Evolutionary conservation across 2,797 vertebrate species (phyloP).

Genomic region (Holocentrus rufus): DNA sequence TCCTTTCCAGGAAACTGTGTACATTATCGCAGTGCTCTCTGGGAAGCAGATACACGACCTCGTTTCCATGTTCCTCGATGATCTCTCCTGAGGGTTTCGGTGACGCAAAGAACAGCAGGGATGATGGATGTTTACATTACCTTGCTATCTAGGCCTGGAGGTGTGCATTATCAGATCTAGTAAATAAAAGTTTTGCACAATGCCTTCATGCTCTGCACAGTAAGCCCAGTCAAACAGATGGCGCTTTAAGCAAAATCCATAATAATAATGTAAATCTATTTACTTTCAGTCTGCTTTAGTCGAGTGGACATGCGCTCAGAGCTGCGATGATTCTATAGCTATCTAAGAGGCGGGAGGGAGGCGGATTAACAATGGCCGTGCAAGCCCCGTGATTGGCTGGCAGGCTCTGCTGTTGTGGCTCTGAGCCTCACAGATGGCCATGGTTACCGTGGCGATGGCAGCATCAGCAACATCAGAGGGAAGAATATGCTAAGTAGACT

Average conservation of each 20-base stretch:
- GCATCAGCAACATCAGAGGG: conserved; percentile 61
- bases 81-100: conserved; percentile 54
- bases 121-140: conserved; percentile 58
- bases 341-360: conserved; percentile 29
- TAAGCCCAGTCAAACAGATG: conserved; percentile 6
- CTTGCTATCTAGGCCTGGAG: conserved; percentile 44
- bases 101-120: conserved; percentile 36
- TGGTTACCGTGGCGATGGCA: conserved; percentile 76
- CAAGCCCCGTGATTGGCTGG: conserved; percentile 66
- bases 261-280: conserved; percentile 47
- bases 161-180: conserved; percentile 1
- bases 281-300: conserved; percentile 44
- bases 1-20: conserved; percentile 52
- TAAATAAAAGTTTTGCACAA: neutral
- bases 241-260: conserved; percentile 21
- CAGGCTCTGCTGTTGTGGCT: conserved; percentile 66
- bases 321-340: conserved; percentile 46
- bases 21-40: conserved; percentile 37
- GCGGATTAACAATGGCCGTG: conserved; percentile 63
- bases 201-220: neutral
- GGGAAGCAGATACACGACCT: conserved; percentile 58
- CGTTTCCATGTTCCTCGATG: conserved; percentile 53
- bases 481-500: conserved; percentile 36
- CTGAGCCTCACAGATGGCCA: conserved; percentile 80
- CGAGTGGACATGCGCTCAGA: conserved; percentile 20